These are phyloP conservation scores for Brachyptera risi DNA, from an alignment of 2,888 invertebrate species.

Conservation along the genomic window DNA sequence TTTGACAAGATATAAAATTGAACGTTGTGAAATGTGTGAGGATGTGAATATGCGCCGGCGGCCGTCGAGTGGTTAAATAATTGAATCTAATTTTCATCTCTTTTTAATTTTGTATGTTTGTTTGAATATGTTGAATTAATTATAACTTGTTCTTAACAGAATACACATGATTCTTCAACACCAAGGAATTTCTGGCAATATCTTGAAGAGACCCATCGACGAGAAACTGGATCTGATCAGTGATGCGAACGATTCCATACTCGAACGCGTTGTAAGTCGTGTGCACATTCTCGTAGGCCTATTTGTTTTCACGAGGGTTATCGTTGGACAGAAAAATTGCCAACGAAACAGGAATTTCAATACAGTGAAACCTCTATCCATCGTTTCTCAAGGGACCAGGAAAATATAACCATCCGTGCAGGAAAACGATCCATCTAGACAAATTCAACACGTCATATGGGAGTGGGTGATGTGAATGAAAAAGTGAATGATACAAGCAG, in stretches of 20 bases:
- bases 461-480: too few relatives aligned
- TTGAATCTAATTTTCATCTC: not conserved
- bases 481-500: too few relatives aligned
- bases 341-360: too few relatives aligned
- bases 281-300: not conserved
- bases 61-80: not conserved
- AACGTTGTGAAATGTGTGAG: too few relatives aligned
- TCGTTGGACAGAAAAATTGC: not conserved
- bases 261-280: slow-evolving; percentile 72
- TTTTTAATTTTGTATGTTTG: not conserved
- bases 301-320: not conserved
- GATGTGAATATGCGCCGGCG: not conserved
- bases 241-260: slow-evolving; percentile 77
- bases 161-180: slow-evolving; percentile 54
- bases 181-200: slow-evolving; percentile 54
- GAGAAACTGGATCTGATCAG: slow-evolving; percentile 72
- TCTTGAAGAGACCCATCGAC: slow-evolving; percentile 54
- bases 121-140: not conserved
- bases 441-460: too few relatives aligned
- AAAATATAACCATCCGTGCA: too few relatives aligned
- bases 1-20: too few relatives aligned
- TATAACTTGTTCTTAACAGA: slow-evolving; percentile 37
- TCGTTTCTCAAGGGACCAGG: too few relatives aligned
- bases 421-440: too few relatives aligned
- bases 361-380: too few relatives aligned